These are phyloP conservation scores for Semotilus atromaculatus DNA, from an alignment of 2,797 vertebrate genomes.

Conservation along the genomic window DNA sequence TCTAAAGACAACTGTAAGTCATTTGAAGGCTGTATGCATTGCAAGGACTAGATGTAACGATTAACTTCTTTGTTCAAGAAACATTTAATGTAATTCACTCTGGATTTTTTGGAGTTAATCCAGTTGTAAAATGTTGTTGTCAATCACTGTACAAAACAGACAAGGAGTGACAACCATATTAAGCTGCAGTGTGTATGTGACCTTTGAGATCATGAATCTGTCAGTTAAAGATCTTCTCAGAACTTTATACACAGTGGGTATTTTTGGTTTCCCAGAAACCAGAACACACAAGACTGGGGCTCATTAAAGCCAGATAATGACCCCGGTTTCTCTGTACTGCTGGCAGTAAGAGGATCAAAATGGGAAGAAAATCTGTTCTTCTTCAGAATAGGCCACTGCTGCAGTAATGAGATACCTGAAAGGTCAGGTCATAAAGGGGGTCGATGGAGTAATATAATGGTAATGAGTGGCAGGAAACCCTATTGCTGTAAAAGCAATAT, in stretches of 20 bases:
- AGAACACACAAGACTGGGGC: background rate
- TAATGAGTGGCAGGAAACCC: constrained; percentile 15
- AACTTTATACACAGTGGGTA: background rate
- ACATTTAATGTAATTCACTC: background rate
- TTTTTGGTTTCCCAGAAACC: constrained; percentile 39
- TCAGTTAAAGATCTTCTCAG: constrained; percentile 24
- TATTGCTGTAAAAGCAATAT: constrained; percentile 18
- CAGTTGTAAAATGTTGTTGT: background rate
- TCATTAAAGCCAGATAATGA: constrained; percentile 43
- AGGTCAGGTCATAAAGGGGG: constrained; percentile 43
- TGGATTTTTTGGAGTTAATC: background rate
- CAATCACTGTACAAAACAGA: background rate
- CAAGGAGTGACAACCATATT: background rate
- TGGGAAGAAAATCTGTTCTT: constrained; percentile 45
- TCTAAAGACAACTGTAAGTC: background rate
- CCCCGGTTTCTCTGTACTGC: constrained; percentile 11
- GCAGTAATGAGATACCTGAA: constrained; percentile 42
- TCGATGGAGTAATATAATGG: constrained; percentile 15
- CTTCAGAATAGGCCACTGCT: background rate
- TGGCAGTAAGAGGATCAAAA: constrained; percentile 39
- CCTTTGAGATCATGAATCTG: background rate
- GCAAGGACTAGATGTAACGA: background rate
- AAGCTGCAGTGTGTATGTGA: background rate
- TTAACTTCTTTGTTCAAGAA: background rate
- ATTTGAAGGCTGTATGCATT: background rate